These are phyloP conservation scores for Atethmia centrago DNA, from an alignment of 2,888 invertebrate genomes.

Conservation along the genomic window DNA sequence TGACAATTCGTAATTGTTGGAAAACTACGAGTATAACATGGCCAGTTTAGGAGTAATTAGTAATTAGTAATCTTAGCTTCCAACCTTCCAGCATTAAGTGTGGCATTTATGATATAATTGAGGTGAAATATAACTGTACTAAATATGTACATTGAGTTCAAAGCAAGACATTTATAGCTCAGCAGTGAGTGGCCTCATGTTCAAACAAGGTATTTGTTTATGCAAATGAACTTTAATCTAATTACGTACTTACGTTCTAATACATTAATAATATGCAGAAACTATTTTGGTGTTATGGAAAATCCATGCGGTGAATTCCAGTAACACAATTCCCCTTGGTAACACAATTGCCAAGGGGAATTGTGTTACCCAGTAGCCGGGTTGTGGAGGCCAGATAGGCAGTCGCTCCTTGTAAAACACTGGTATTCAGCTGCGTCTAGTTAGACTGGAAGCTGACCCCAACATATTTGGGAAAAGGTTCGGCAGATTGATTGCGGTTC, in stretches of 20 bases:
- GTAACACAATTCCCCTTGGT: no score
- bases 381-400: no score
- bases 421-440: neutral
- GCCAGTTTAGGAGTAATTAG: constrained; percentile 23
- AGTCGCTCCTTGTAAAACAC: no score
- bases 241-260: constrained; percentile 19
- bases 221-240: constrained; percentile 35
- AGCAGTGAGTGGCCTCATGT: constrained; percentile 37
- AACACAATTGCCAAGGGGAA: no score
- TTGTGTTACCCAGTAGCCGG: no score
- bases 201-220: constrained; percentile 17
- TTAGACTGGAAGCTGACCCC: neutral
- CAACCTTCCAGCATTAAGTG: constrained; percentile 25
- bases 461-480: neutral
- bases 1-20: constrained; percentile 29
- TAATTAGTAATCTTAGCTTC: constrained; percentile 25
- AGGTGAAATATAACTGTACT: constrained; percentile 43
- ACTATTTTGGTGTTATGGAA: neutral
- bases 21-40: constrained; percentile 12
- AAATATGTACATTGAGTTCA: constrained; percentile 31
- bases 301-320: no score
- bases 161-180: constrained; percentile 50
- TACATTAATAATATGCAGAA: neutral
- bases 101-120: constrained; percentile 56
- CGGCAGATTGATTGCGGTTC: neutral